phyloP scores from a whole-genome alignment of 2,113 vertebrate genomes.

The Melanotaenia duboulayi region DNA sequence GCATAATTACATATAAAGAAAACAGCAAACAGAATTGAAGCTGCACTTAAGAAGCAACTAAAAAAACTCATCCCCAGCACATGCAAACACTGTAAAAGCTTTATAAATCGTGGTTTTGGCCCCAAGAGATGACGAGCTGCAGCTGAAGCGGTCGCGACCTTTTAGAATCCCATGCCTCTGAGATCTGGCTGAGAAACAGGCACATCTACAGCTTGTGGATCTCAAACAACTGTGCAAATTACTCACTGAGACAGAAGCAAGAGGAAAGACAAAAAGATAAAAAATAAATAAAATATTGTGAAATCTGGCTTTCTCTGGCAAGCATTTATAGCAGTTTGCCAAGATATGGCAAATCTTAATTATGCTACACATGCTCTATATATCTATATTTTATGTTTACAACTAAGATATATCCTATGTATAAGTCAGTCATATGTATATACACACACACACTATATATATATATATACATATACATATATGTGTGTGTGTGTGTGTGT shows the following conservation, averaged over 20 bases:
- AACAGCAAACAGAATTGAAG: conserved; percentile 26
- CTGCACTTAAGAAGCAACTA: conserved; percentile 41
- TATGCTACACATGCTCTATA: conserved; percentile 68
- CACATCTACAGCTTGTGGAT: conserved; percentile 29
- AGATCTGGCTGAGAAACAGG: conserved; percentile 30
- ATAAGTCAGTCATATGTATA: conserved; percentile 52
- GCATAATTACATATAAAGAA: conserved; percentile 12
- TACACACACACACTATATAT: no score
- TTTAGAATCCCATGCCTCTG: conserved; percentile 18
- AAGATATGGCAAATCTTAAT: conserved; percentile 35
- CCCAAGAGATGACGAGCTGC: conserved; percentile 43
- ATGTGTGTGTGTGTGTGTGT: no score
- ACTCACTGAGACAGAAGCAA: conserved; percentile 33
- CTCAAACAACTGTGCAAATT: conserved; percentile 56
- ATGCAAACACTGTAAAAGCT: conserved; percentile 38
- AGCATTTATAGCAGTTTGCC: conserved; percentile 24
- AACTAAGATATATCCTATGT: conserved; percentile 28
- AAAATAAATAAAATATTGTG: not conserved
- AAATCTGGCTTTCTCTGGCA: conserved; percentile 23
- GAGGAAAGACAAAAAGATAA: not conserved
- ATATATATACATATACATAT: no score
- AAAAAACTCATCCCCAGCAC: not conserved
- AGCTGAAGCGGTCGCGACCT: conserved; percentile 32
- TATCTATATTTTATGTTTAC: conserved; percentile 26
- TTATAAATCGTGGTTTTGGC: conserved; percentile 46